Evolutionary conservation across 2,888 invertebrate species (phyloP), one percentile per base, ranked within the genome.

Genomic region (Adela reaumurella): DNA sequence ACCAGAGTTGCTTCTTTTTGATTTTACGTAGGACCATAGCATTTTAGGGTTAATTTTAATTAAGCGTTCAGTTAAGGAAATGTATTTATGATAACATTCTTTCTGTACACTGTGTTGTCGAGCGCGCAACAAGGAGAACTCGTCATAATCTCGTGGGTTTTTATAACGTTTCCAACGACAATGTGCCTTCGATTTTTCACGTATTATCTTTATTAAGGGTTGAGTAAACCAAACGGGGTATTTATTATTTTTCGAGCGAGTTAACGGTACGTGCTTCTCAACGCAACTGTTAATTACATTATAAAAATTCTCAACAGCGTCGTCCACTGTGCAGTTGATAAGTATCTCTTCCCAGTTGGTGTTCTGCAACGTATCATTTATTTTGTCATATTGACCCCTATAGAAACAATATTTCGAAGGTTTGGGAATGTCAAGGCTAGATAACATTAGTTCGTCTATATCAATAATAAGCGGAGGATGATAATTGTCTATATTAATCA

Each of bases 161-260:
- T 46, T 35, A 14, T 10, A 29, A 10, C 19, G 17, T 41, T 46
- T 46, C 46, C 46, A 46, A 16, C 14, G 24, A 4, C 19, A 14
- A 19, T 46, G 46, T 14, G 41, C 46, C 19, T 29, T 46, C 14
- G 35, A 18, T 16, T 46, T 46, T 46, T 46, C 41, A 11, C 19
- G 17, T 3, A 29, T 46, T 11, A 46, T 18, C n/a, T 46, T 46
- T 41, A 46, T 46, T 16, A 46, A 16, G 1, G 46, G n/a, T 18
- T 3, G 3, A n/a, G 17, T 29, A 19, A 16, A 46, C 46, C 46
- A 46, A 2, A 19, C n/a, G 1, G 46, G 46, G 41, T 46, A 46
- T 19, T 1, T 8, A 18, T n/a, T 10, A 35, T 14, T 11, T 2
- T 14, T 29, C 6, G 17, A 8, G 3, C 11, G 3, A 4, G 14